Percentiles rank a stretch among this genome's conserved stretches.
Conservation (phyloP, 2,113 vertebrate genomes). For the Macroglossus sobrinus region DNA sequence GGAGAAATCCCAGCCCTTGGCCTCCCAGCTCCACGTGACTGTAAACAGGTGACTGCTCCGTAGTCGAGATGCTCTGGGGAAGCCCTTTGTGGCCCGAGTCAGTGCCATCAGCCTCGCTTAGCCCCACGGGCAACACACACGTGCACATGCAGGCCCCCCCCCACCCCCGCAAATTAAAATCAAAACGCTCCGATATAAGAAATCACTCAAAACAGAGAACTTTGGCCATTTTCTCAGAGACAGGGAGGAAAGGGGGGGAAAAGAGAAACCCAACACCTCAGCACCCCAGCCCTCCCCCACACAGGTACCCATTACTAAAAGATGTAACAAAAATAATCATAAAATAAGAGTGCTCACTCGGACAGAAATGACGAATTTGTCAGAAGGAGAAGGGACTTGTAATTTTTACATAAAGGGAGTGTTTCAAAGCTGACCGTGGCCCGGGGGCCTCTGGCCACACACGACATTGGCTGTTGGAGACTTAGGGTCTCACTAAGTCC, state of each 20-base stretch:
- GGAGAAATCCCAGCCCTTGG: not conserved
- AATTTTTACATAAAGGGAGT: not conserved
- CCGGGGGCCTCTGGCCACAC: not conserved
- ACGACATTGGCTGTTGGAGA: not conserved
- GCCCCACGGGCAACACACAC: rapidly evolving
- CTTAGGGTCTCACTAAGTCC: not conserved
- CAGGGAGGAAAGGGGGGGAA: rapidly evolving
- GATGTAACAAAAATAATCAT: not conserved
- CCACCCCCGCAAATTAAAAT: rapidly evolving
- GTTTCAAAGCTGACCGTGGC: not conserved
- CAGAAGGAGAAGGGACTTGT: rapidly evolving
- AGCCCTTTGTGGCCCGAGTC: rapidly evolving
- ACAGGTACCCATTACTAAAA: not conserved
- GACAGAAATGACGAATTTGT: not conserved
- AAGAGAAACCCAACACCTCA: not conserved
- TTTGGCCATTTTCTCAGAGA: not conserved
- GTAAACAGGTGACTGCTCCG: not conserved
- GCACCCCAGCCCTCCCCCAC: not conserved
- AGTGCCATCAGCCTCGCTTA: rapidly evolving
- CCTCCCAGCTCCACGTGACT: not conserved
- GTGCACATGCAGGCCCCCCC: rapidly evolving
- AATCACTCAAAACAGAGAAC: not conserved
- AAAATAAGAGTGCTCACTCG: not conserved
- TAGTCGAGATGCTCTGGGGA: rapidly evolving
- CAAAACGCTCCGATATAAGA: rapidly evolving